These are phyloP conservation scores for Phaethornis superciliosus DNA, from an alignment of 2,113 vertebrate genomes.

Conservation along the genomic window DNA sequence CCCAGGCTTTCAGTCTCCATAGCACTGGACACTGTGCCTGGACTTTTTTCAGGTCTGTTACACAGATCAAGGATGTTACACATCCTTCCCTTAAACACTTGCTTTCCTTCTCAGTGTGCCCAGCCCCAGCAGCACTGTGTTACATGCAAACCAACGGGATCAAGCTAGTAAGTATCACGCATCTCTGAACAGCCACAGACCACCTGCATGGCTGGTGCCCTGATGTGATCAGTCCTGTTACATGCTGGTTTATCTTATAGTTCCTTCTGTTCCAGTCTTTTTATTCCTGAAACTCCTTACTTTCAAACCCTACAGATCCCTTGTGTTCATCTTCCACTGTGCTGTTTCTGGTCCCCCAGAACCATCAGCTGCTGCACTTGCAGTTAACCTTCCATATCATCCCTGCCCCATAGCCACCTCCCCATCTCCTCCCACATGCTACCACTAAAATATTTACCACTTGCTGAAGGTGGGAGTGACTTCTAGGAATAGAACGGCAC, in stretches of 20 bases:
- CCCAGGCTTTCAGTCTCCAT: not conserved
- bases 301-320: not conserved
- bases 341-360: not conserved
- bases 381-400: not conserved
- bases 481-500: constrained; percentile 41
- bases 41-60: not conserved
- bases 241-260: rapidly evolving
- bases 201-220: not conserved
- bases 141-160: not conserved
- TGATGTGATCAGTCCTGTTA: not conserved
- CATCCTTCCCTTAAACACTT: not conserved
- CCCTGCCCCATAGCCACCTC: not conserved
- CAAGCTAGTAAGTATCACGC: not conserved
- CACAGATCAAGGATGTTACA: no score
- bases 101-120: not conserved
- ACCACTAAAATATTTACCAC: constrained; percentile 32
- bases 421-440: not conserved
- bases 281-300: not conserved
- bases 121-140: not conserved
- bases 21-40: not conserved
- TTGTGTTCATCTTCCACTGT: not conserved
- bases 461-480: not conserved
- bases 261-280: not conserved
- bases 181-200: not conserved
- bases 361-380: not conserved